Evolutionary conservation across 2,888 invertebrate genomes (phyloP).

Genomic region (Trachelus stipa): DNA sequence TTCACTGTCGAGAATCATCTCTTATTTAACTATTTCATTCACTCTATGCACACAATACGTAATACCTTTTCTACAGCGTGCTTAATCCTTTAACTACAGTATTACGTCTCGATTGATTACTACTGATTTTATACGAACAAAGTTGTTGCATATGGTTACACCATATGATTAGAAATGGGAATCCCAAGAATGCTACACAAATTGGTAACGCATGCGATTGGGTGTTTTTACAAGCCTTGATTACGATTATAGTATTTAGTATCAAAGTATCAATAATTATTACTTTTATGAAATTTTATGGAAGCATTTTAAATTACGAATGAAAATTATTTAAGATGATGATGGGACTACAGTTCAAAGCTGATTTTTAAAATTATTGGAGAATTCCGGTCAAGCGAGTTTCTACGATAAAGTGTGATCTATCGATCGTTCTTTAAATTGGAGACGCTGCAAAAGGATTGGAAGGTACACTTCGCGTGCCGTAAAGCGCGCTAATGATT

Average conservation of each 20-base stretch:
- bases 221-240: too few relatives aligned
- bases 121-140: slow-evolving; percentile 12
- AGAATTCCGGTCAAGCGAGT: background rate
- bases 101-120: slow-evolving; percentile 14
- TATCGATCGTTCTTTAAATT: background rate
- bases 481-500: slow-evolving; percentile 39
- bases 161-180: background rate
- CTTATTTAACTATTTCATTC: background rate
- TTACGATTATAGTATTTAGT: background rate
- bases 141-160: background rate
- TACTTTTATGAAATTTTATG: background rate
- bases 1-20: background rate
- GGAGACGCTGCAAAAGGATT: background rate
- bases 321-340: background rate
- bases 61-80: slow-evolving; percentile 5
- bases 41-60: background rate
- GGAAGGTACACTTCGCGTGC: background rate
- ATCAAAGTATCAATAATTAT: background rate
- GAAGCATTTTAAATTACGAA: background rate
- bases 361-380: background rate
- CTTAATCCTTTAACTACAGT: background rate
- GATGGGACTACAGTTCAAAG: background rate
- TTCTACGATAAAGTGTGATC: background rate
- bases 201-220: background rate
- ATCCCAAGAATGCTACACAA: background rate